Evolutionary conservation across 2,888 invertebrate species (phyloP).

Genomic region (Idaea dimidiata): DNA sequence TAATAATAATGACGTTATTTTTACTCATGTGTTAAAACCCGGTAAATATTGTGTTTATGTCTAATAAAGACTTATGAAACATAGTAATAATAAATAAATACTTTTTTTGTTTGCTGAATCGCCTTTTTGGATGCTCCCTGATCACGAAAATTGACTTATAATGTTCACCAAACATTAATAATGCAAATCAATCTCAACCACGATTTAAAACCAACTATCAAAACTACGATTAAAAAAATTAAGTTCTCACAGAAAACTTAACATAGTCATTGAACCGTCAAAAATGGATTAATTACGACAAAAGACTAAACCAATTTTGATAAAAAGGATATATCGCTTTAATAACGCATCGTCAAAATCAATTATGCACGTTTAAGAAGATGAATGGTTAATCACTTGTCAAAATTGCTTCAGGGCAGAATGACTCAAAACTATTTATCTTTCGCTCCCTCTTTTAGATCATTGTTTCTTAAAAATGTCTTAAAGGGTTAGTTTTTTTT

Average conservation of each 20-base stretch:
- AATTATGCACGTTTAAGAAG: slow-evolving; percentile 66
- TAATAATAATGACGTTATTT: no score
- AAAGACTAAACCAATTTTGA: slow-evolving; percentile 52
- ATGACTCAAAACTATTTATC: slow-evolving; percentile 19
- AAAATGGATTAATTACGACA: slow-evolving; percentile 60
- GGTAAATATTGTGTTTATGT: no score
- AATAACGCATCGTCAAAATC: slow-evolving; percentile 68
- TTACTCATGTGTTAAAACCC: no score
- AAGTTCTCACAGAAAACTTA: slow-evolving; percentile 51
- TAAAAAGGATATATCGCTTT: slow-evolving; percentile 42
- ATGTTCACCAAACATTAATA: neutral
- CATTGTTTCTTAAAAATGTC: neutral
- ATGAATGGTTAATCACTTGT: slow-evolving; percentile 59
- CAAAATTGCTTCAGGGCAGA: slow-evolving; percentile 47
- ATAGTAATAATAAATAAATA: no score
- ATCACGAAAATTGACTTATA: no score
- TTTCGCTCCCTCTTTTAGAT: neutral
- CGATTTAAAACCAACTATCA: slow-evolving; percentile 17
- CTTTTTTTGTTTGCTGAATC: no score
- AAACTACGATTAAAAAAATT: slow-evolving; percentile 26
- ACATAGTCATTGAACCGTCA: slow-evolving; percentile 53
- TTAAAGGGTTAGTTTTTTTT: neutral
- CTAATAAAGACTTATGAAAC: no score
- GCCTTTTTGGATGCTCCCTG: no score
- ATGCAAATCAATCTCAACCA: slow-evolving; percentile 10